Conservation (phyloP, 2,797 vertebrate species). For the Pelobates cultripes region DNA sequence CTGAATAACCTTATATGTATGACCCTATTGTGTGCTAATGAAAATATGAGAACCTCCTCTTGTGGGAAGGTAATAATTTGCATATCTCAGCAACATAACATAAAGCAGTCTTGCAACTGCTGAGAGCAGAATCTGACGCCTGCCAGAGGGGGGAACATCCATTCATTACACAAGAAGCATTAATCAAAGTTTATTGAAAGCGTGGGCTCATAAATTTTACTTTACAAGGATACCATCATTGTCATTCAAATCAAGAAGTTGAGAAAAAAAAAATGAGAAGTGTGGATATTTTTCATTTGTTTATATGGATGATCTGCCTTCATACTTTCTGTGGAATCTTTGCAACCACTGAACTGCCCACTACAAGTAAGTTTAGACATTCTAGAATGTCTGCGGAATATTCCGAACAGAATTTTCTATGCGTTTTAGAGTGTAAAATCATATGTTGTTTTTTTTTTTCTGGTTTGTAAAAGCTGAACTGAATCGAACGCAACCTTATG, state of each 20-base stretch:
- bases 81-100: constrained; percentile 42
- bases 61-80: constrained; percentile 47
- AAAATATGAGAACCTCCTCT: constrained; percentile 35
- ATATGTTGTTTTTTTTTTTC: no score
- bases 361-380: constrained; percentile 39
- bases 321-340: constrained; percentile 12
- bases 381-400: background rate
- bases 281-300: constrained; percentile 24
- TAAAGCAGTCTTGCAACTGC: constrained; percentile 41
- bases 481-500: no score
- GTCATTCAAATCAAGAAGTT: constrained; percentile 10
- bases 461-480: no score
- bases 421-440: no score
- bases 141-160: constrained; percentile 18
- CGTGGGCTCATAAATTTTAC: background rate
- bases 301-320: constrained; percentile 40
- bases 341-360: constrained; percentile 30
- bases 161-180: constrained; percentile 29
- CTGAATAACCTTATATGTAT: no score
- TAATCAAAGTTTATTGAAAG: constrained; percentile 28
- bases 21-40: no score
- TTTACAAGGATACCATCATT: background rate
- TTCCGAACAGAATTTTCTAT: background rate
- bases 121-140: constrained; percentile 39
- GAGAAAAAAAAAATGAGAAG: constrained; percentile 47